Evolutionary conservation across 2,888 invertebrate genomes (phyloP), one percentile per base, ranked within the genome.

Genomic region (Spialia ferax): DNA sequence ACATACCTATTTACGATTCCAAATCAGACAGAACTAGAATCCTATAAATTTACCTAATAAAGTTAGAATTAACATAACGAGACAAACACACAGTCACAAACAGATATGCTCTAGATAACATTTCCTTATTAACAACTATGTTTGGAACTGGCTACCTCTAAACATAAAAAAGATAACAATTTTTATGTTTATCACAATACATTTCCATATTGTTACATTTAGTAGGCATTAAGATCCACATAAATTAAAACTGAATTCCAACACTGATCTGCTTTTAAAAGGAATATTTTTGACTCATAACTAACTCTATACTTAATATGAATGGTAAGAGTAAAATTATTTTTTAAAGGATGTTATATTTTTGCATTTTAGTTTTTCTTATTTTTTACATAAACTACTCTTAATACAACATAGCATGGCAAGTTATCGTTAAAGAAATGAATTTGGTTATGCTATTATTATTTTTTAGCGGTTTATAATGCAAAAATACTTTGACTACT

Each of bases 101-200:
- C 74, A 86, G 86, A 88, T 89, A 88, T 87, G 87, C 88, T 66
- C 29, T 29, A 59, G 59, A 59, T 45, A 59, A 59, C 59, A 13
- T 59, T 57, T 23, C 23, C 38, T 57, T 38, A 20, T 42, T 20
- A 42, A 22, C 71, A 80, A 54, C 8, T 8, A 15, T 54, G 15
- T 54, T 29, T 50, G 15, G 10, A 50, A 23, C 13, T 23, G 13
- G 13, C 23, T 23, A 23, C 50, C 50, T 22, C 2, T 50, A 1
- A 22, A 23, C 50, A n/a, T 50, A 50, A 50, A 50, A 20, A 13
- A 22, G 50, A 50, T 50, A 50, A 50, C 50, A 50, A 50, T 50
- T 45, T 45, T 45, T 55, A 29, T 10, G 55, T 35, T 32, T 56
- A 29, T 56, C 7, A 20, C 18, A 22, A n/a, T 35, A 18, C 18